Evolutionary conservation across 2,888 invertebrate species (phyloP), one percentile per base, ranked within the genome.

Genomic region (Cactoblastis cactorum): DNA sequence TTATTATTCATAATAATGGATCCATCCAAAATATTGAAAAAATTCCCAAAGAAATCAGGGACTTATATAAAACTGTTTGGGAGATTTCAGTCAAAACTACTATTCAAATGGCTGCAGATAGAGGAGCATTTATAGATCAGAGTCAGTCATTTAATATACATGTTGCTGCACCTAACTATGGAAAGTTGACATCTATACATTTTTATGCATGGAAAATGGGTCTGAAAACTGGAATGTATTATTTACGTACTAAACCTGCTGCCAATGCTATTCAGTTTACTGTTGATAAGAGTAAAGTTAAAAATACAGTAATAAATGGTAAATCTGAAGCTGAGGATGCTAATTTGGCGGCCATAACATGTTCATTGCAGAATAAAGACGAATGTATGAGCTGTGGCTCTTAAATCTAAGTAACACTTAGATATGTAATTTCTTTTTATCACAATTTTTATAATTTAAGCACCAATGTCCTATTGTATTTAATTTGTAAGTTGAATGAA

Each of bases 171-270:
- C 97, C 99, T 3, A 96, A 95, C 71, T 96, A 96, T 74, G 97
- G 96, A 3, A 97, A 97, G 77, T 89, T 99, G 50, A 96, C 98
- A 1, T 98, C 98, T 1, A 99, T 99, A 93, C 99, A 99, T 84
- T 99, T 99, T 82, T 96, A 97, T 78, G 97, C 96, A 0, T 99
- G 99, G 99, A 95, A 96, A 85, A 92, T 95, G 83, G 99, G 99
- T 2, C 89, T 99, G 52, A 99, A 99, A 88, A 99, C 99, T 1
- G 99, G 99, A 47, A 98, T 99, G 98, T 99, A 99, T 81, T 99
- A 99, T 78, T 89, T 99, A 58, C 92, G 98, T 46, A 98, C 98
- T 0, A 98, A 98, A 76, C 97, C 99, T 4, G 99, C 99, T 0
- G 97, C 96, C 1, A 95, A 96, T 78, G 97, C 99, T 3, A 97